These are phyloP conservation scores for Drosophila melanosoma DNA, from an alignment of 2,888 invertebrate species.

Conservation along the genomic window DNA sequence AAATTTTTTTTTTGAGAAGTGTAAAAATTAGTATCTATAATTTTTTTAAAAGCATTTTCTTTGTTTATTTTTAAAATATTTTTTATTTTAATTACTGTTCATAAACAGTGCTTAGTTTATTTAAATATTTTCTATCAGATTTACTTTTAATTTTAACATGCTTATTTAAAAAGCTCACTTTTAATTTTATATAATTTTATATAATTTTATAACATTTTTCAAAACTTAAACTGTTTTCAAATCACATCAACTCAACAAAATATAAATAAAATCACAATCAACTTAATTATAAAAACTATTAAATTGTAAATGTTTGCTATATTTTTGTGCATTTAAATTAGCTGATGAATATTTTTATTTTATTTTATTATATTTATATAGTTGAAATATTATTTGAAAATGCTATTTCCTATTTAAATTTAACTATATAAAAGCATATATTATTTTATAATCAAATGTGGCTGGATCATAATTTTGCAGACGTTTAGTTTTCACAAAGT, in stretches of 20 bases:
- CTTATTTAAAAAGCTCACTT: neutral
- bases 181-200: neutral
- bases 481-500: neutral
- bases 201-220: no score
- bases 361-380: neutral
- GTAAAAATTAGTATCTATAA: accelerated
- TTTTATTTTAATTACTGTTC: neutral
- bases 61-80: neutral
- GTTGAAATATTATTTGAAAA: neutral
- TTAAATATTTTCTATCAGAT: neutral
- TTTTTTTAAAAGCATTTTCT: neutral
- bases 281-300: neutral
- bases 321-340: no score
- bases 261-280: neutral
- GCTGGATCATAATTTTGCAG: neutral
- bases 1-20: neutral
- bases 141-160: neutral
- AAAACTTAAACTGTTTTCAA: neutral
- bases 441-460: neutral
- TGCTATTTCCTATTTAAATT: neutral
- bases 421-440: neutral
- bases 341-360: no score
- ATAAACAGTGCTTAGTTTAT: neutral
- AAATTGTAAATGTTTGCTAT: neutral
- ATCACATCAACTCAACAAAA: neutral